These are phyloP conservation scores for Drosophila lacteicornis DNA, from an alignment of 1,140 invertebrate genomes.

Conservation along the genomic window DNA sequence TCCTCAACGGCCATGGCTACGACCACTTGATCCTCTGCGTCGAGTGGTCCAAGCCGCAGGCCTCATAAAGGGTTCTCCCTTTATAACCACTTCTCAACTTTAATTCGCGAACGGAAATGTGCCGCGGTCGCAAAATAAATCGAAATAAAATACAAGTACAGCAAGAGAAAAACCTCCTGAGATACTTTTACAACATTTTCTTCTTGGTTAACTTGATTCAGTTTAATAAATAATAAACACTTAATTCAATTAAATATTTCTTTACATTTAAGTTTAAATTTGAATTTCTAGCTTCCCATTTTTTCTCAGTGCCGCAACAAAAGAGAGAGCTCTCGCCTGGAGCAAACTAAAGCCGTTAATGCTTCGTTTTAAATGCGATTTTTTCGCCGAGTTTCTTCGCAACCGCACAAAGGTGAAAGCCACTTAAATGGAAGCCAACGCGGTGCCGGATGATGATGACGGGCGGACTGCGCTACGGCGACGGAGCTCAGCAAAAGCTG, in stretches of 20 bases:
- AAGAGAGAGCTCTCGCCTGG: neutral
- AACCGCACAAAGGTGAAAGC: slow-evolving; percentile 54
- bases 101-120: slow-evolving; percentile 23
- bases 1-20: slow-evolving; percentile 97
- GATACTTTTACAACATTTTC: neutral
- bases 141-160: slow-evolving; percentile 25
- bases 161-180: neutral
- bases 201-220: too few species aligned
- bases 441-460: slow-evolving; percentile 27
- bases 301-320: neutral
- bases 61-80: slow-evolving; percentile 37
- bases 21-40: slow-evolving; percentile 99
- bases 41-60: slow-evolving; percentile 97
- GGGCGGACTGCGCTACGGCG: neutral
- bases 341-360: slow-evolving; percentile 51
- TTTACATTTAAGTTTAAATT: too few species aligned
- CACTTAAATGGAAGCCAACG: slow-evolving; percentile 62
- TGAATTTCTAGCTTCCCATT: neutral
- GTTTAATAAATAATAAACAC: neutral
- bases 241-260: too few species aligned
- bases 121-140: slow-evolving; percentile 19
- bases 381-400: slow-evolving; percentile 37
- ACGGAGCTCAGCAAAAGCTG: slow-evolving; percentile 30
- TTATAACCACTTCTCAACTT: neutral
- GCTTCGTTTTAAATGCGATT: slow-evolving; percentile 58